Conservation (phyloP, 2,113 vertebrate species). For the Thermophis baileyi region DNA sequence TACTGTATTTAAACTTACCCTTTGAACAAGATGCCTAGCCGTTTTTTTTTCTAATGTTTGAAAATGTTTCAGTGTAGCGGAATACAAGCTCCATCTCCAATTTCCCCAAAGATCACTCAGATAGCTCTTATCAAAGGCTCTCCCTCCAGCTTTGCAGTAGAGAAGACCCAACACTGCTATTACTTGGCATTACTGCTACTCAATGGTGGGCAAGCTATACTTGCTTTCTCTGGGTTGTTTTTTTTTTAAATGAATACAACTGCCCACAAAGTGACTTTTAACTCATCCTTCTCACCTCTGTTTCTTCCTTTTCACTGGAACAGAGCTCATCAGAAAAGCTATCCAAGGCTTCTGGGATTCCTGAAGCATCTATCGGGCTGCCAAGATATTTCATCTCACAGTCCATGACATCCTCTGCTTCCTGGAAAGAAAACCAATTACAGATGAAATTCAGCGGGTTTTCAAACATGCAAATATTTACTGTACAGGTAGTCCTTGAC, state of each 20-base stretch:
- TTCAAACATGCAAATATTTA: not conserved
- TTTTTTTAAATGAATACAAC: not conserved
- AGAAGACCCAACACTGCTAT: not conserved
- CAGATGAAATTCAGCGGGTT: not conserved
- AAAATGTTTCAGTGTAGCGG: not conserved
- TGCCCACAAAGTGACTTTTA: not conserved
- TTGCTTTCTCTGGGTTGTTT: not conserved
- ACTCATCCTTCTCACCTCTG: slow-evolving; percentile 36
- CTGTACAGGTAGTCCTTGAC: not conserved
- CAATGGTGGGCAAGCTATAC: not conserved
- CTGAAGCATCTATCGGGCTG: slow-evolving; percentile 57
- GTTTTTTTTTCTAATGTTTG: not conserved
- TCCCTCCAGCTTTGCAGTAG: not conserved
- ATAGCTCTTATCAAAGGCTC: not conserved
- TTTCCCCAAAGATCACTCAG: not conserved
- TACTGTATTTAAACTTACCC: not conserved
- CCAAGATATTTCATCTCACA: slow-evolving; percentile 51
- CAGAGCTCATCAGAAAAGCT: slow-evolving; percentile 56
- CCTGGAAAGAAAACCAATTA: slow-evolving; percentile 33
- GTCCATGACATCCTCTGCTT: slow-evolving; percentile 36
- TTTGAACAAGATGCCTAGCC: not conserved
- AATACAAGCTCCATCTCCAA: not conserved
- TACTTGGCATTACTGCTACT: not conserved
- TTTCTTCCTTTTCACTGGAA: slow-evolving; percentile 44
- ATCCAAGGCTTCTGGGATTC: slow-evolving; percentile 26